These are phyloP conservation scores for Drosophila ochracea DNA, from an alignment of 2,888 invertebrate genomes.

Conservation along the genomic window DNA sequence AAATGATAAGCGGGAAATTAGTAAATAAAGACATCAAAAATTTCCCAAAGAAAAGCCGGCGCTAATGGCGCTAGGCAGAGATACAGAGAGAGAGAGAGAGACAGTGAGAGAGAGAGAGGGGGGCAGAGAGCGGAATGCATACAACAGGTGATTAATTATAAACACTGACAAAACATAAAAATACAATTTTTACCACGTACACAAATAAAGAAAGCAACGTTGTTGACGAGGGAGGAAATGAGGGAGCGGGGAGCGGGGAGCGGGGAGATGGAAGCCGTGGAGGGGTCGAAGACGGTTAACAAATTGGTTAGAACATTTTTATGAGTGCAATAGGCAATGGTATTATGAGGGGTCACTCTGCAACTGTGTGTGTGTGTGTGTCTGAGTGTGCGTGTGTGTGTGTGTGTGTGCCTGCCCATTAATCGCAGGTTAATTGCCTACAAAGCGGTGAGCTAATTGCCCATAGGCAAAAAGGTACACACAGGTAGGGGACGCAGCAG, in stretches of 20 bases:
- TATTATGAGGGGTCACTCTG: constrained; percentile 44
- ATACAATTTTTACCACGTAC: constrained; percentile 75
- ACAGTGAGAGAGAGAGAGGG: background rate
- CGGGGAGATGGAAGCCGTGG: background rate
- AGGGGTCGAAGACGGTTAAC: constrained; percentile 55
- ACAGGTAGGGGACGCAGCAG: constrained; percentile 33
- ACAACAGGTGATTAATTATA: constrained; percentile 82
- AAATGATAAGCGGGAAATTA: constrained; percentile 81
- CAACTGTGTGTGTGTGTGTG: constrained; percentile 12
- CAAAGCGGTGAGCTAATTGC: constrained; percentile 78
- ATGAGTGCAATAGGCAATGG: constrained; percentile 54
- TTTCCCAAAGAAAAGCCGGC: constrained; percentile 64
- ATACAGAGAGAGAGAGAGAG: background rate
- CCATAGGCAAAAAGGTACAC: constrained; percentile 50
- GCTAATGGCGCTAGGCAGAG: constrained; percentile 73
- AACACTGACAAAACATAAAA: constrained; percentile 82
- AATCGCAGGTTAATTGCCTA: constrained; percentile 79
- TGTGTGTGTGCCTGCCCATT: constrained; percentile 63
- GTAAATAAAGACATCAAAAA: constrained; percentile 80
- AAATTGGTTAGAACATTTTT: constrained; percentile 72
- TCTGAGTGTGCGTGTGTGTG: constrained; percentile 9
- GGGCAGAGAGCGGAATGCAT: constrained; percentile 49
- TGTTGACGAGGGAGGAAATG: background rate
- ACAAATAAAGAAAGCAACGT: constrained; percentile 50
- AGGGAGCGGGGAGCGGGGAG: background rate